Conservation (phyloP, 2,797 vertebrate species). For the Moxostoma hubbsi region DNA sequence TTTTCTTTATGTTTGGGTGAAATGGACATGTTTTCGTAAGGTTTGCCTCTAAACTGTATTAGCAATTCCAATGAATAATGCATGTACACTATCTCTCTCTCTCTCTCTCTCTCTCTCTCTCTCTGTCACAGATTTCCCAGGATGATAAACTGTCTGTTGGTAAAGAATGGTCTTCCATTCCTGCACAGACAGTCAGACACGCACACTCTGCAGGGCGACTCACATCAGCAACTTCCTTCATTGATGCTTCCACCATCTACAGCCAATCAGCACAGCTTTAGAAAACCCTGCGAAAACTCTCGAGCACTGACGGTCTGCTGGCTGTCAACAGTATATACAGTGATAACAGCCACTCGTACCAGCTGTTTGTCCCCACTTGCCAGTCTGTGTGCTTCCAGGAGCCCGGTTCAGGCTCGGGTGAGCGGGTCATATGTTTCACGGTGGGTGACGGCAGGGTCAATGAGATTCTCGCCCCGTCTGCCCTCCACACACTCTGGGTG, state of each 20-base stretch:
- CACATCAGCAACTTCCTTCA: slow-evolving; percentile 83
- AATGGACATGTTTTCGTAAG: too few relatives aligned
- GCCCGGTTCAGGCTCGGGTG: neutral
- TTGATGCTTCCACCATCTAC: slow-evolving; percentile 91
- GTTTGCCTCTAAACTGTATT: too few relatives aligned
- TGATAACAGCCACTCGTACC: slow-evolving; percentile 78
- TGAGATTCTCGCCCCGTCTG: slow-evolving; percentile 82
- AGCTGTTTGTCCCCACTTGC: slow-evolving; percentile 77
- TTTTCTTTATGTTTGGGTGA: too few relatives aligned
- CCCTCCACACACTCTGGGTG: slow-evolving; percentile 90
- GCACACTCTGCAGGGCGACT: neutral
- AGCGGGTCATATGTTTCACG: slow-evolving; percentile 86
- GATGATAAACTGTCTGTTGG: slow-evolving; percentile 59
- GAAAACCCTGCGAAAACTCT: slow-evolving; percentile 80
- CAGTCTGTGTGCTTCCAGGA: slow-evolving; percentile 80
- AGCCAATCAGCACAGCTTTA: slow-evolving; percentile 75
- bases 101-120: slow-evolving; percentile 1
- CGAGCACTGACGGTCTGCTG: slow-evolving; percentile 82
- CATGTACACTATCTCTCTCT: neutral
- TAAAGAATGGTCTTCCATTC: slow-evolving; percentile 83
- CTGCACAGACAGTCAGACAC: slow-evolving; percentile 68
- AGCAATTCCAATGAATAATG: too few relatives aligned
- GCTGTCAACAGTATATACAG: slow-evolving; percentile 73
- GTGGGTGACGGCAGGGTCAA: slow-evolving; percentile 89
- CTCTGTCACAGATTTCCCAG: slow-evolving; percentile 71